A percentile compares a stretch with the other conserved stretches of the same genome.
These are phyloP conservation scores for Spea multiplicata DNA, from an alignment of 2,113 vertebrate species.

Conservation along the genomic window DNA sequence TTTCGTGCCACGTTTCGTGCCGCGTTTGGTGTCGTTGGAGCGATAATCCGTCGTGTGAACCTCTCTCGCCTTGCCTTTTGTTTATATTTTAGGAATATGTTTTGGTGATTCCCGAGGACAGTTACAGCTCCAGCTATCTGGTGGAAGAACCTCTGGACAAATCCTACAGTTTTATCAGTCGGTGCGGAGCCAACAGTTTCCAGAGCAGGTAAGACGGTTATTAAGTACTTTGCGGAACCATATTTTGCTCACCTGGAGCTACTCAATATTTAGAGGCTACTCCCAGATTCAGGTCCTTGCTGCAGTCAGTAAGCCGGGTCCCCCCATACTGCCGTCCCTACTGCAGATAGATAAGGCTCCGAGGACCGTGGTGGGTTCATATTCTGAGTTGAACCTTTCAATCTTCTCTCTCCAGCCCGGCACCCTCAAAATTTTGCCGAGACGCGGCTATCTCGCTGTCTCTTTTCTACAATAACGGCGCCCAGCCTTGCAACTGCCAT, in stretches of 20 bases:
- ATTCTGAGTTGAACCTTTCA: too few relatives aligned
- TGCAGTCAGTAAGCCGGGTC: neutral
- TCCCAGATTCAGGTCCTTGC: too few relatives aligned
- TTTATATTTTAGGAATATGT: conserved; percentile 77
- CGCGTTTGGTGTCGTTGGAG: neutral
- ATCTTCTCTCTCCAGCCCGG: conserved; percentile 63
- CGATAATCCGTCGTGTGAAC: neutral
- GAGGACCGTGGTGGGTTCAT: too few relatives aligned
- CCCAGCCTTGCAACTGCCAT: conserved; percentile 82
- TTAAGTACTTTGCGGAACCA: too few relatives aligned
- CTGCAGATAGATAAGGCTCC: neutral
- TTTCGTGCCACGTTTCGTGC: accelerated
- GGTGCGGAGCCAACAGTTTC: conserved; percentile 86
- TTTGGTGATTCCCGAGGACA: conserved; percentile 82
- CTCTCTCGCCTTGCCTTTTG: neutral
- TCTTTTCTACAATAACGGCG: conserved; percentile 91
- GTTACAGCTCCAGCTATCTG: conserved; percentile 80
- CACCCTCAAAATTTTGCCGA: conserved; percentile 77
- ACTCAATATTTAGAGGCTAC: too few relatives aligned
- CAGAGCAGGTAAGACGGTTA: conserved; percentile 76
- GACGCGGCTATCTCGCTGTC: conserved; percentile 81
- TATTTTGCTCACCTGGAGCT: too few relatives aligned
- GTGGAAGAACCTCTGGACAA: conserved; percentile 88
- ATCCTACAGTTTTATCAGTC: conserved; percentile 95
- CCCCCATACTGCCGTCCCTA: too few relatives aligned